Percentiles rank a stretch among this genome's conserved stretches.
Evolutionary conservation across 2,797 vertebrate species (phyloP).

Genomic region (Parauchenoglanis punctatus): DNA sequence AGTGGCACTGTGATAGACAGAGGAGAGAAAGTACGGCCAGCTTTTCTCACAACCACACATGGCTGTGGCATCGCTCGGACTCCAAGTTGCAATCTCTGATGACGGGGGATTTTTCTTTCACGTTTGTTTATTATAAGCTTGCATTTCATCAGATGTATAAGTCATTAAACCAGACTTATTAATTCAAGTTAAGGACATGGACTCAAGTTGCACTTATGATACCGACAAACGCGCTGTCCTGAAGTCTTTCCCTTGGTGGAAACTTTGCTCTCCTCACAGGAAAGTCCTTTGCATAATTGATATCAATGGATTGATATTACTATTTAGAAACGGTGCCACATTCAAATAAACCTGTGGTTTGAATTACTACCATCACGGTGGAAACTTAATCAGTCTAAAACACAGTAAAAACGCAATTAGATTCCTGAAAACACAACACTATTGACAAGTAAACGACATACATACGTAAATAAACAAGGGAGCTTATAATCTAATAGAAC

Average conservation of each 20-base stretch:
- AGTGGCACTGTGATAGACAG: not conserved
- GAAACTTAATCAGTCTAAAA: not conserved
- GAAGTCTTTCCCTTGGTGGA: not conserved
- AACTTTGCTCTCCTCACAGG: not conserved
- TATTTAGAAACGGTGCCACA: not conserved
- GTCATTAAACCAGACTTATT: not conserved
- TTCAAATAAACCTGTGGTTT: not conserved
- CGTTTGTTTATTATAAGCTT: not conserved
- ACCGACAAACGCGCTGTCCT: not conserved
- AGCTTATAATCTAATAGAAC: not conserved
- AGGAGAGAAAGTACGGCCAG: not conserved
- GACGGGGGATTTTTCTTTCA: not conserved
- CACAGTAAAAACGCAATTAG: too few species aligned
- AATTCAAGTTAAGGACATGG: not conserved
- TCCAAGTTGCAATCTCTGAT: not conserved
- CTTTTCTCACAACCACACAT: not conserved
- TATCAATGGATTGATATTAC: too few species aligned
- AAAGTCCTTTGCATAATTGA: not conserved
- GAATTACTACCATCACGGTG: not conserved
- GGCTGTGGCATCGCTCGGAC: not conserved
- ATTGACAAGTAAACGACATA: not conserved
- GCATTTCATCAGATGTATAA: not conserved
- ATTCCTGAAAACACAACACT: not conserved
- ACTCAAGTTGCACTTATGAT: not conserved
- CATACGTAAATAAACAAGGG: too few species aligned